Percentiles rank a stretch among this genome's conserved stretches.
Evolutionary conservation across 2,888 invertebrate species (phyloP).

Genomic region (Netelia inedita): DNA sequence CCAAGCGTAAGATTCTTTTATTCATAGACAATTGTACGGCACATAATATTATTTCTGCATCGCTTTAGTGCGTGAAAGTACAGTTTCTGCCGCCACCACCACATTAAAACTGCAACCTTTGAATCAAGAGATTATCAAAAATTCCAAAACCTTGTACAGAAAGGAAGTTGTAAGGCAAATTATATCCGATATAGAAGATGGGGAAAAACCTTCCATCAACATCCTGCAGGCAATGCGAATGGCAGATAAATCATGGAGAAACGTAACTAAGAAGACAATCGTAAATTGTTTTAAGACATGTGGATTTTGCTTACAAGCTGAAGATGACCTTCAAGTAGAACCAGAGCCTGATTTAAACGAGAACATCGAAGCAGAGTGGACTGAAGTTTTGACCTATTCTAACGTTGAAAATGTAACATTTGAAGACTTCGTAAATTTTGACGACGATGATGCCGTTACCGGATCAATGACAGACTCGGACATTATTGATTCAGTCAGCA

Average conservation of each 20-base stretch:
- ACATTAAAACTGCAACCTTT: constrained; percentile 60
- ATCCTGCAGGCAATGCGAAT: constrained; percentile 38
- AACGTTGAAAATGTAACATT: constrained; percentile 43
- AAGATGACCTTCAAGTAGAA: background rate
- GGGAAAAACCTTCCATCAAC: constrained; percentile 24
- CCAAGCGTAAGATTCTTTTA: constrained; percentile 75
- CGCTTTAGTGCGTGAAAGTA: constrained; percentile 59
- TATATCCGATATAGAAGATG: constrained; percentile 2
- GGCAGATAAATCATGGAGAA: constrained; percentile 56
- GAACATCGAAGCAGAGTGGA: background rate
- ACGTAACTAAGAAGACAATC: constrained; percentile 56
- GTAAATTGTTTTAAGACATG: constrained; percentile 54
- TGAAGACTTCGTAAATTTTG: constrained; percentile 61
- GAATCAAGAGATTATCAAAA: constrained; percentile 70
- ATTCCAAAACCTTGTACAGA: constrained; percentile 60
- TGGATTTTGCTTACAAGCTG: background rate
- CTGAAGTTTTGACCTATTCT: background rate
- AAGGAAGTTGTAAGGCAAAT: constrained; percentile 63
- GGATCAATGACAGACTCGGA: constrained; percentile 56
- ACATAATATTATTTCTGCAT: constrained; percentile 71
- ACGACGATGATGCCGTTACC: constrained; percentile 59
- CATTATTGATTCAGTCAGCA: constrained; percentile 55
- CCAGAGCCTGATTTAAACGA: background rate
- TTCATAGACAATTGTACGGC: constrained; percentile 79
- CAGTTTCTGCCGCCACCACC: constrained; percentile 21